These are phyloP conservation scores for Oostethus manadensis DNA, from an alignment of 2,113 vertebrate species.

Conservation along the genomic window DNA sequence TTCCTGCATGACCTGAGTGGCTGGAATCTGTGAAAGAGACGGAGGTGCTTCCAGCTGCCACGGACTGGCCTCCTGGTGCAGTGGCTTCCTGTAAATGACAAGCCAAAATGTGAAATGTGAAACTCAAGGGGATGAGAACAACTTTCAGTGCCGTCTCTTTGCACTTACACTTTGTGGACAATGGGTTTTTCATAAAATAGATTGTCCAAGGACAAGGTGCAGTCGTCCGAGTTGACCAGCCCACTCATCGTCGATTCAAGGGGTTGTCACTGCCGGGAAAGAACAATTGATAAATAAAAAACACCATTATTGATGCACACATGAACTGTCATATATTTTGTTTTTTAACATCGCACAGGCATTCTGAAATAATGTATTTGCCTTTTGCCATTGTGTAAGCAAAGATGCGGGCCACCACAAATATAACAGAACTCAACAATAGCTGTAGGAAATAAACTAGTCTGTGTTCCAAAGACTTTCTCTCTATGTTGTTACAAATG, in stretches of 20 bases:
- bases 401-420: too few relatives aligned
- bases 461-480: too few relatives aligned
- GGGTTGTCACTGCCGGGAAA: too few relatives aligned
- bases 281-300: too few relatives aligned
- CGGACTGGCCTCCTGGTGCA: constrained; percentile 62
- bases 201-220: constrained; percentile 71
- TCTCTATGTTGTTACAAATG: too few relatives aligned
- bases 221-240: constrained; percentile 74
- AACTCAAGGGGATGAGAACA: neutral
- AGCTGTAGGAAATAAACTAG: too few relatives aligned
- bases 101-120: neutral
- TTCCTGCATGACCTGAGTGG: constrained; percentile 76
- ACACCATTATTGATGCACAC: too few relatives aligned
- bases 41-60: constrained; percentile 77
- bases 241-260: constrained; percentile 5
- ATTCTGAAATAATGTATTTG: too few relatives aligned
- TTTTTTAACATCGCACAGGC: too few relatives aligned
- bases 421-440: too few relatives aligned
- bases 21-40: constrained; percentile 79
- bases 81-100: constrained; percentile 60
- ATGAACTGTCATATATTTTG: too few relatives aligned
- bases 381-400: too few relatives aligned
- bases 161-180: constrained; percentile 77
- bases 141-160: neutral
- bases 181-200: constrained; percentile 80